phyloP scores from a whole-genome alignment of 1,140 invertebrate species.

The Drosophila sucinea region DNA sequence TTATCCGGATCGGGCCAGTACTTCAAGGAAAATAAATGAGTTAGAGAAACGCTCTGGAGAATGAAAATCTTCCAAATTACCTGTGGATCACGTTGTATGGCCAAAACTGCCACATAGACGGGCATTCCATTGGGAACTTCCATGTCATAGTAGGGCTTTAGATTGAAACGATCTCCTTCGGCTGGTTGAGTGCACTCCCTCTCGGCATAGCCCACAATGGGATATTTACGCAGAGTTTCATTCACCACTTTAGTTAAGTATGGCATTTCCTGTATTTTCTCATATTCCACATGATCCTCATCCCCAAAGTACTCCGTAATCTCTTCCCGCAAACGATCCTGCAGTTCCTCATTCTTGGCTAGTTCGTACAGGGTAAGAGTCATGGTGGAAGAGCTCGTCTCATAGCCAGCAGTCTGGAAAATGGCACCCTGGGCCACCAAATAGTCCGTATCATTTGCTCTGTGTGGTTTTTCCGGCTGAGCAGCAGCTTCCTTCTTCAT shows the following conservation, averaged over 20 bases:
- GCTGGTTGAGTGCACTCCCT: constrained; percentile 59
- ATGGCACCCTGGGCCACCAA: constrained; percentile 87
- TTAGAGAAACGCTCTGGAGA: background rate
- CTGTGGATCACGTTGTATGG: constrained; percentile 62
- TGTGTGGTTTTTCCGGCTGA: constrained; percentile 21
- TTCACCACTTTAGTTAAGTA: constrained; percentile 86
- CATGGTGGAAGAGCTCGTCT: constrained; percentile 90
- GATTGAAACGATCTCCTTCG: constrained; percentile 56
- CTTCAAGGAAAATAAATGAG: constrained; percentile 77
- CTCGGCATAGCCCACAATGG: constrained; percentile 60
- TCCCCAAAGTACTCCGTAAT: constrained; percentile 84
- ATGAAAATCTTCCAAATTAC: constrained; percentile 22
- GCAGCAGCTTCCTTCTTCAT: constrained; percentile 65
- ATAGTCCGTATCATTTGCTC: constrained; percentile 47
- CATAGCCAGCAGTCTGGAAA: constrained; percentile 90
- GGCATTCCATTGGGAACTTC: constrained; percentile 56
- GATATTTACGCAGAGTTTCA: constrained; percentile 82
- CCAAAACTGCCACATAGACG: constrained; percentile 60
- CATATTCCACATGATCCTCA: constrained; percentile 85
- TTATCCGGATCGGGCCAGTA: constrained; percentile 87
- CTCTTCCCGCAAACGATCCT: constrained; percentile 87
- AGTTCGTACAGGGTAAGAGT: constrained; percentile 87
- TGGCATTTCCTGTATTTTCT: constrained; percentile 86
- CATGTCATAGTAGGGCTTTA: constrained; percentile 50
- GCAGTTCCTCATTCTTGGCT: constrained; percentile 86